Percentiles rank a stretch among this genome's conserved stretches.
Conservation (phyloP, 1,140 invertebrate genomes). For the Nephotettix cincticeps region DNA sequence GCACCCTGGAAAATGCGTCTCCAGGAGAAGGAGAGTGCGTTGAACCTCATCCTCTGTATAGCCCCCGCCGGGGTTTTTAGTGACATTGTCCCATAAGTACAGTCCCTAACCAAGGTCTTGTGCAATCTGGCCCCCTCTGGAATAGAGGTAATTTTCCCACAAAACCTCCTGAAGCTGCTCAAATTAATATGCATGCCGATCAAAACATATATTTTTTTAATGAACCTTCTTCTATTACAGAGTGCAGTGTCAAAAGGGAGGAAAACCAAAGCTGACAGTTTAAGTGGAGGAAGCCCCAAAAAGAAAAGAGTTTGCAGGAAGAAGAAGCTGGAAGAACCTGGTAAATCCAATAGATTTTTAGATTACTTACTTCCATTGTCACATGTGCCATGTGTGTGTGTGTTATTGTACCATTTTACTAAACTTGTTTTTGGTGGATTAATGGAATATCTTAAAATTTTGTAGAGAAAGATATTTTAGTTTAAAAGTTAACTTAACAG, state of each 20-base stretch:
- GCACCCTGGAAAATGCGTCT: too few relatives aligned
- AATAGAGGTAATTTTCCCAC: too few relatives aligned
- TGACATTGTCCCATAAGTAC: too few relatives aligned
- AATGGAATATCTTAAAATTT: not conserved
- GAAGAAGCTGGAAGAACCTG: slow-evolving; percentile 36
- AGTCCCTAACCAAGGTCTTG: too few relatives aligned
- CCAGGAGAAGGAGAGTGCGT: too few relatives aligned
- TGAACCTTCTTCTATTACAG: too few relatives aligned
- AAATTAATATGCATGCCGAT: too few relatives aligned
- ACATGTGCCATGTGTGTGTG: not conserved
- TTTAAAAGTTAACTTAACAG: not conserved
- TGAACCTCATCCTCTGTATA: too few relatives aligned
- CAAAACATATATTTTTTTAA: too few relatives aligned
- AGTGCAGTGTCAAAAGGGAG: not conserved
- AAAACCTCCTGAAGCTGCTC: too few relatives aligned
- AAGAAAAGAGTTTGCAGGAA: slow-evolving; percentile 21
- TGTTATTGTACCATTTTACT: not conserved
- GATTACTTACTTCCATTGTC: not conserved
- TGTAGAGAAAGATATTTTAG: not conserved
- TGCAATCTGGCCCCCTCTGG: too few relatives aligned
- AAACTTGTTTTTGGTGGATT: not conserved
- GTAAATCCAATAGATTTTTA: slow-evolving; percentile 13
- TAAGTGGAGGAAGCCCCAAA: slow-evolving; percentile 6
- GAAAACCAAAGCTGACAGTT: slow-evolving; percentile 6
- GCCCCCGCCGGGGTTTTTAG: too few relatives aligned